A percentile compares a stretch with the other conserved stretches of the same genome.
These are phyloP conservation scores for Formicarius rufipectus DNA, from an alignment of 2,113 vertebrate genomes.

Conservation along the genomic window DNA sequence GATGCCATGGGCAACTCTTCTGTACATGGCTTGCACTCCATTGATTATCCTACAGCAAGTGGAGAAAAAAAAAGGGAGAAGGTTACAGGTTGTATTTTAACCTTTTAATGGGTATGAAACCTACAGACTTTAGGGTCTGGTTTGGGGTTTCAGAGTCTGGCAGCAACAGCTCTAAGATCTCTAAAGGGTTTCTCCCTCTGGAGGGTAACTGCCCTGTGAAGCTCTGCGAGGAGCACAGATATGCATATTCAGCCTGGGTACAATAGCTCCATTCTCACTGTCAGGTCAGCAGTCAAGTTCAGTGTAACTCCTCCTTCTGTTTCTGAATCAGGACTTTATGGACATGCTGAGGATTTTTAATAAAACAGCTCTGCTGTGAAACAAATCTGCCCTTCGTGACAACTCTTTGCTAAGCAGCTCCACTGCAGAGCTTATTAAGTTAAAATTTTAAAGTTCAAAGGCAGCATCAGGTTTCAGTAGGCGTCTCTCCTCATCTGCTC, in stretches of 20 bases:
- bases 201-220: not conserved
- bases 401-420: conserved; percentile 11
- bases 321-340: conserved; percentile 57
- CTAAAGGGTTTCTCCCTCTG: not conserved
- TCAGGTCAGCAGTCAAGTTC: conserved; percentile 69
- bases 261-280: conserved; percentile 65
- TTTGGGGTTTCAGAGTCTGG: not conserved
- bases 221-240: conserved; percentile 7
- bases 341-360: conserved; percentile 53
- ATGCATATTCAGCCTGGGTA: conserved; percentile 53
- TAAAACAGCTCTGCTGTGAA: conserved; percentile 44
- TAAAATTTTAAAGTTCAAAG: conserved; percentile 62
- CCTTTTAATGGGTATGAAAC: not conserved
- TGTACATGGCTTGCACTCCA: not conserved
- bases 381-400: conserved; percentile 36
- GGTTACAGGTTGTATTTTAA: conserved; percentile 17
- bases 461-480: conserved; percentile 55
- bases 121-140: not conserved
- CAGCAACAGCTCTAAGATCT: conserved; percentile 12
- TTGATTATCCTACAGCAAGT: conserved; percentile 2
- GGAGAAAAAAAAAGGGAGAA: not conserved
- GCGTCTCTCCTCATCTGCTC: conserved; percentile 54
- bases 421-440: conserved; percentile 36
- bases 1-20: not conserved
- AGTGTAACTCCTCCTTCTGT: conserved; percentile 53